Percentiles rank a stretch among this genome's conserved stretches.
These are phyloP conservation scores for Oryctes rhinoceros DNA, from an alignment of 1,140 invertebrate genomes.

Conservation along the genomic window DNA sequence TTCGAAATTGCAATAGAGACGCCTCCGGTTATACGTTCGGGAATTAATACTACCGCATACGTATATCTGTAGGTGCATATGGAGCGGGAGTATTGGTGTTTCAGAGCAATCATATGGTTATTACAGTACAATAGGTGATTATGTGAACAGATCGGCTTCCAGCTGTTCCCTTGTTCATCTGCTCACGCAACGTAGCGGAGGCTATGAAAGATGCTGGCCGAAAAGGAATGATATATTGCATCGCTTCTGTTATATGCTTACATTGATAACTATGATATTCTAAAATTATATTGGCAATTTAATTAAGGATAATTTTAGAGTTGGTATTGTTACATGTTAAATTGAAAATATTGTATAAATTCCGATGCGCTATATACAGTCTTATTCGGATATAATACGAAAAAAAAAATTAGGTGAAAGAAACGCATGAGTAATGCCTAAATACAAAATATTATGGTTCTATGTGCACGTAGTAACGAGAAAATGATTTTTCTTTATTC, in stretches of 20 bases:
- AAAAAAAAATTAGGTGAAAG: too few species aligned
- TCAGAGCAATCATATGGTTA: conserved; percentile 29
- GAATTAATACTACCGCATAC: neutral
- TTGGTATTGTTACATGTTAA: too few species aligned
- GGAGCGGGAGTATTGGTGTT: conserved; percentile 23
- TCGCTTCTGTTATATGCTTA: neutral
- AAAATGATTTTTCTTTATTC: too few species aligned
- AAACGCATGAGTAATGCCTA: too few species aligned
- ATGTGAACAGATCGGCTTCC: conserved; percentile 29
- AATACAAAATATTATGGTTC: too few species aligned
- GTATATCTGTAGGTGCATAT: neutral
- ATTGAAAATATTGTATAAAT: too few species aligned
- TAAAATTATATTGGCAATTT: too few species aligned
- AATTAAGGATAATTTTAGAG: too few species aligned
- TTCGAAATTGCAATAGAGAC: conserved; percentile 1
- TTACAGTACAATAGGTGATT: conserved; percentile 35
- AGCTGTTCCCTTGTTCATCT: conserved; percentile 32
- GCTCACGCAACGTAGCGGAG: conserved; percentile 23
- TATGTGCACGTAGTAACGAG: too few species aligned
- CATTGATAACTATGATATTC: neutral
- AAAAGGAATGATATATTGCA: neutral
- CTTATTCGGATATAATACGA: too few species aligned
- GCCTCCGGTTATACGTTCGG: neutral
- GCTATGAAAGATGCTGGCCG: neutral
- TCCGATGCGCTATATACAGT: too few species aligned